A percentile compares a stretch with the other conserved stretches of the same genome.
Evolutionary conservation across 2,113 vertebrate species (phyloP).

Genomic region (Tricholaema leucomelas): DNA sequence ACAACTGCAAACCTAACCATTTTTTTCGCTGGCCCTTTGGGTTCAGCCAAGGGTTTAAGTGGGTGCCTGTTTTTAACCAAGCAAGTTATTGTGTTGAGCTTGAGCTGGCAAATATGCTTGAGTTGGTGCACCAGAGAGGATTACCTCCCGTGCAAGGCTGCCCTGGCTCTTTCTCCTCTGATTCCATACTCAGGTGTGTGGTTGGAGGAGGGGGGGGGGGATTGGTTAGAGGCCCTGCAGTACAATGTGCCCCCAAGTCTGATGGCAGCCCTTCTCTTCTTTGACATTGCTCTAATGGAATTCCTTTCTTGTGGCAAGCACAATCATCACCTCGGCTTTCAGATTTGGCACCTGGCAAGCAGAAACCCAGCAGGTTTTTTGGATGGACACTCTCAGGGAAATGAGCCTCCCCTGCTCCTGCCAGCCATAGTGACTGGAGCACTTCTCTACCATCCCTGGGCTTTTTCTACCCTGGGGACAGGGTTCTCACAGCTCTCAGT

Average conservation of each 20-base stretch:
- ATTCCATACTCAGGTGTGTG: rapidly evolving
- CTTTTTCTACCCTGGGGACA: neutral
- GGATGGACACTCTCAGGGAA: neutral
- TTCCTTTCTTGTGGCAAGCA: neutral
- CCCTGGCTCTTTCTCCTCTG: neutral
- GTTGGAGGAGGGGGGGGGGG: neutral
- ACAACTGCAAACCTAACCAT: neutral
- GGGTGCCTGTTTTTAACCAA: neutral
- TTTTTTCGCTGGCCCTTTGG: neutral
- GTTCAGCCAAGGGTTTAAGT: neutral
- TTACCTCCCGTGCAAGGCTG: neutral
- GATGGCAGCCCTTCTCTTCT: neutral
- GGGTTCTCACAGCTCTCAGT: neutral
- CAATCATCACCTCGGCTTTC: neutral
- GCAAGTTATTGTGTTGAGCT: neutral
- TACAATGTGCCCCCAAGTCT: neutral
- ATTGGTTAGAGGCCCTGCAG: neutral
- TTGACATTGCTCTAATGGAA: neutral
- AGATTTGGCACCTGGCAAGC: neutral
- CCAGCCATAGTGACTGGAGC: neutral
- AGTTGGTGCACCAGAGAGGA: no score
- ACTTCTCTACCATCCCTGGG: neutral
- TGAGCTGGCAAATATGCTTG: neutral
- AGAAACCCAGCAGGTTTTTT: neutral
- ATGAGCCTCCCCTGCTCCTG: neutral